Base-by-base conservation (phyloP, 2,113 vertebrate species). In the Strix aluco region DNA sequence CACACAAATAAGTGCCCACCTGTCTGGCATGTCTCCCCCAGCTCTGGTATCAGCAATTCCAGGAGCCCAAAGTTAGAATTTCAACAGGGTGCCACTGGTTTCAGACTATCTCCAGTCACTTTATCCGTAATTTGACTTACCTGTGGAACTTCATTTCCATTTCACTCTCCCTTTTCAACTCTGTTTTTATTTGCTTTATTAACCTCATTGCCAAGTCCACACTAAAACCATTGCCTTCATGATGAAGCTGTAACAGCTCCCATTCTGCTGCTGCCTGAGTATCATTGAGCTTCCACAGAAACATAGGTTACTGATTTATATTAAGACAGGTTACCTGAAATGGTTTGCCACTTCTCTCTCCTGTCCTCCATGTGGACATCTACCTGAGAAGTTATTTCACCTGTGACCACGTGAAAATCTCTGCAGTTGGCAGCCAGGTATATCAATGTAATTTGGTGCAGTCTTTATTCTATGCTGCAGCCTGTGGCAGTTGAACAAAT, bases 1-100 rank as follows among this genome's bases (percentile, higher is more conserved):
- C 46, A 34, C 44, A 55, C 51, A 40, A 66, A 42, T 3, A n/a
- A 55, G 11, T 63, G 52, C 25, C 11, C 0, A 0, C 0, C 7
- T 82, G 5, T 61, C 66, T 90, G 34, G 19, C 34, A 22, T 1
- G 0, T 70, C 18, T 59, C 15, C 26, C 19, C 7, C 36, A 49
- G 20, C 30, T 71, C 55, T 66, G 65, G 11, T 81, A 75, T 55
- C 38, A 57, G 20, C 40, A 88, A 46, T 46, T 67, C 46, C 73
- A 84, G 32, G 9, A 81, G 79, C 11, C 23, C 30, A 11, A 55
- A 72, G 47, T 6, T 81, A 29, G 19, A 87, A 81, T 61, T 92
- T 59, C 52, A 86, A 19, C 32, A 32, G n/a, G 8, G 47, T 89
- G n/a, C 16, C 40, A 59, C 21, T 9, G 5, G 5, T 80, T 87